Evolutionary conservation across 1,140 invertebrate species (phyloP).

Genomic region (Cydia fagiglandana): DNA sequence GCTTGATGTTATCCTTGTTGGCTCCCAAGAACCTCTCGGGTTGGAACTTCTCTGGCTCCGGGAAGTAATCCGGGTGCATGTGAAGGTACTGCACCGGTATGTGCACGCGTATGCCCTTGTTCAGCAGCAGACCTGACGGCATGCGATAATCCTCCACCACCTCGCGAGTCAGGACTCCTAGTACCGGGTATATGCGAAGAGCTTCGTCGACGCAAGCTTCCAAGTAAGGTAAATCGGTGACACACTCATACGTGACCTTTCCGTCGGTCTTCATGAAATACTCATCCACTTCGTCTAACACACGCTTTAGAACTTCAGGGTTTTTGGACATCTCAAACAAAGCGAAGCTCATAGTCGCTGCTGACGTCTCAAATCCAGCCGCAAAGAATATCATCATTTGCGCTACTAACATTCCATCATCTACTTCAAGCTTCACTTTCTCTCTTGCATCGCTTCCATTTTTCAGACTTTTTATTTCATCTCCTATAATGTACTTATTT

Average conservation of each 20-base stretch:
- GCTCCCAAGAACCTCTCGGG: constrained; percentile 83
- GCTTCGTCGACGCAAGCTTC: constrained; percentile 46
- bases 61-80: constrained; percentile 77
- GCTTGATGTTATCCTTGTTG: constrained; percentile 42
- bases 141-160: constrained; percentile 56
- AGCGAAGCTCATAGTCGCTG: constrained; percentile 70
- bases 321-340: constrained; percentile 78
- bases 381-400: constrained; percentile 82
- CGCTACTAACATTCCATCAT: constrained; percentile 79
- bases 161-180: constrained; percentile 42
- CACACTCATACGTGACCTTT: constrained; percentile 56
- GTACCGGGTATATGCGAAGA: constrained; percentile 53
- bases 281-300: constrained; percentile 78
- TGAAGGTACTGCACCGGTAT: constrained; percentile 61
- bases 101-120: constrained; percentile 49
- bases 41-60: constrained; percentile 82
- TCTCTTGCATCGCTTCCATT: constrained; percentile 26
- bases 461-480: constrained; percentile 35
- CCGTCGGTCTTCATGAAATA: constrained; percentile 59
- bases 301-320: constrained; percentile 68
- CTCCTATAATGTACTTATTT: constrained; percentile 37
- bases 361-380: constrained; percentile 80
- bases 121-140: constrained; percentile 48
- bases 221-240: constrained; percentile 62
- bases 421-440: constrained; percentile 37